These are phyloP conservation scores for Phasia obesa DNA, from an alignment of 2,888 invertebrate species.

Conservation along the genomic window DNA sequence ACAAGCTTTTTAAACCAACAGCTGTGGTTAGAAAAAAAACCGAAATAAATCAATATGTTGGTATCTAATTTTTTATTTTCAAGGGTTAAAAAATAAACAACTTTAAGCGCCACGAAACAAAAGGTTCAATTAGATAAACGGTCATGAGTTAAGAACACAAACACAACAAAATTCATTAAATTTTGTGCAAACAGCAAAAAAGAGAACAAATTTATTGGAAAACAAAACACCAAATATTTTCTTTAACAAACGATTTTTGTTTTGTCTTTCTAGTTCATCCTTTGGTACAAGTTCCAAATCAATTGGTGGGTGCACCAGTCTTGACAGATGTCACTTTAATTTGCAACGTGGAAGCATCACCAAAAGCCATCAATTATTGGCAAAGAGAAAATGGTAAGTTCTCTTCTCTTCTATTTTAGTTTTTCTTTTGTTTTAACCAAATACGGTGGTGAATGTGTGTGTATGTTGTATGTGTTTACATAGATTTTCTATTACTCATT, in stretches of 20 bases:
- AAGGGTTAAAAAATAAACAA: conserved; percentile 38
- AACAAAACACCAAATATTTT: conserved; percentile 62
- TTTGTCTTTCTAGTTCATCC: conserved; percentile 89
- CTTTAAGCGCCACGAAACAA: background rate
- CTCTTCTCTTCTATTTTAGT: conserved; percentile 51
- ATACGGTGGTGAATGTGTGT: background rate
- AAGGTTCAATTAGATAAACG: conserved; percentile 2
- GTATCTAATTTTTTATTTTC: conserved; percentile 8
- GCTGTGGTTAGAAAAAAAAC: conserved; percentile 50
- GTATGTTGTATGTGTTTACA: background rate
- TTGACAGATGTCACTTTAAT: conserved; percentile 93
- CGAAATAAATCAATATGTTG: conserved; percentile 61
- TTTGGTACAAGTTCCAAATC: conserved; percentile 95
- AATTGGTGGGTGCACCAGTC: conserved; percentile 94
- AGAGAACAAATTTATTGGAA: conserved; percentile 55
- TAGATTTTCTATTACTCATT: conserved; percentile 33
- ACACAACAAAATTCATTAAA: conserved; percentile 51
- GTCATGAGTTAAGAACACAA: background rate
- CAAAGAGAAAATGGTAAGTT: conserved; percentile 92
- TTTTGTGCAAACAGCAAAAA: conserved; percentile 24
- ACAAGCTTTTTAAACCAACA: conserved; percentile 46
- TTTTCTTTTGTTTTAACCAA: conserved; percentile 56
- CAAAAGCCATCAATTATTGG: conserved; percentile 97
- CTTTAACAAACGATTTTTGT: conserved; percentile 48
- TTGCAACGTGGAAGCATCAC: conserved; percentile 94